Evolutionary conservation across 2,888 invertebrate genomes (phyloP).

Genomic region (Aromia moschata): DNA sequence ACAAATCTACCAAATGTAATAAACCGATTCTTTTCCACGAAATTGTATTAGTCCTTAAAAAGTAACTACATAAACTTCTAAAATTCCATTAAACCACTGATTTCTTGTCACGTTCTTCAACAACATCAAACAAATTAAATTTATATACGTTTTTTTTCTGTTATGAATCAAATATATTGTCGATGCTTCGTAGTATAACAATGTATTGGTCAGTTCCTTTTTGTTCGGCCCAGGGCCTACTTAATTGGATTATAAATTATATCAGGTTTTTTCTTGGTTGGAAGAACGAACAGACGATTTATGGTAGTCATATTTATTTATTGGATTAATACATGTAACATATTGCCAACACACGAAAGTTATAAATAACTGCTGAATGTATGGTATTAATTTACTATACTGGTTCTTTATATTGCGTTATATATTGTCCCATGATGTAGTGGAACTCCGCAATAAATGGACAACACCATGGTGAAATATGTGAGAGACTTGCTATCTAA

Average conservation of each 20-base stretch:
- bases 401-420: constrained; percentile 60
- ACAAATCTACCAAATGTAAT: too few species aligned
- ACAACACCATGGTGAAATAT: constrained; percentile 46
- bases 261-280: constrained; percentile 50
- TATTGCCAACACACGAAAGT: constrained; percentile 64
- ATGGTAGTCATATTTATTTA: constrained; percentile 65
- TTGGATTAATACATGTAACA: constrained; percentile 66
- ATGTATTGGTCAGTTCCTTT: constrained; percentile 21
- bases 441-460: constrained; percentile 54
- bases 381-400: constrained; percentile 64
- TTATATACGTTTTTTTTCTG: not conserved
- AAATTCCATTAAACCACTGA: too few species aligned
- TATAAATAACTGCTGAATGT: constrained; percentile 63
- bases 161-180: constrained; percentile 48
- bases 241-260: constrained; percentile 65
- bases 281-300: constrained; percentile 60
- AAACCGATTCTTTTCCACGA: too few species aligned
- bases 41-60: too few species aligned
- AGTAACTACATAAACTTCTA: too few species aligned
- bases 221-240: constrained; percentile 50
- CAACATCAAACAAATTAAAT: too few species aligned
- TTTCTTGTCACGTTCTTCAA: too few species aligned
- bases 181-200: constrained; percentile 15
- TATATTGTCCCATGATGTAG: constrained; percentile 59
- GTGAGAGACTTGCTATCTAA: constrained; percentile 34